phyloP scores from a whole-genome alignment of 2,113 vertebrate genomes.

The Salvelinus sp. region DNA sequence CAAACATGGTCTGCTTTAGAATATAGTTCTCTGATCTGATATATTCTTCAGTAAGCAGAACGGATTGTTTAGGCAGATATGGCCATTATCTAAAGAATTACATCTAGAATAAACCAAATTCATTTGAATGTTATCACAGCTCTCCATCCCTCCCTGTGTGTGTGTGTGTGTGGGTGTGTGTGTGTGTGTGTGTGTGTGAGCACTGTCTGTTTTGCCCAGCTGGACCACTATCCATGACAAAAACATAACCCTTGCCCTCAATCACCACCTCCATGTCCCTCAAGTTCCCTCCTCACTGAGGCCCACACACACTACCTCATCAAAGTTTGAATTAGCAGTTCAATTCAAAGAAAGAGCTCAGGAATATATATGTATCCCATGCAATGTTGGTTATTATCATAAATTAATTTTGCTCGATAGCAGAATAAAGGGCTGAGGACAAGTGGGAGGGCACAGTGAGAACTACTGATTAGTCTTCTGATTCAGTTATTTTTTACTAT shows the following conservation, averaged over 20 bases:
- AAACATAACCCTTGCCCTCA: background rate
- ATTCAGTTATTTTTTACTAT: background rate
- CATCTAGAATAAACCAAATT: no score
- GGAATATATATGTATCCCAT: background rate
- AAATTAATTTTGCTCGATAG: background rate
- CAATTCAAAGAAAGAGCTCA: background rate
- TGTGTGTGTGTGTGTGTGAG: background rate
- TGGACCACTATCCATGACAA: slow-evolving; percentile 17
- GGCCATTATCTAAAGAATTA: background rate
- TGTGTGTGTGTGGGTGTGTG: background rate
- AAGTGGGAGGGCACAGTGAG: background rate
- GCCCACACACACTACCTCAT: slow-evolving; percentile 8
- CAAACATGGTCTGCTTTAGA: background rate
- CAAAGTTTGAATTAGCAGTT: slow-evolving; percentile 16
- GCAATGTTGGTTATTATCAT: background rate
- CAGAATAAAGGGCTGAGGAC: background rate
- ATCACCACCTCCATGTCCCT: background rate
- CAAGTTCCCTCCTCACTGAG: background rate
- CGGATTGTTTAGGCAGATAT: background rate
- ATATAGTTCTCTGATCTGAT: background rate
- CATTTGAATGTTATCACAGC: background rate
- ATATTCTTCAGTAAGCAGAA: background rate
- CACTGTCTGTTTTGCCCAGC: background rate
- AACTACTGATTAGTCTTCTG: background rate
- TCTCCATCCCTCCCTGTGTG: background rate